Conservation (phyloP, 1,140 invertebrate species). For the Hydropsyche tenuis region DNA sequence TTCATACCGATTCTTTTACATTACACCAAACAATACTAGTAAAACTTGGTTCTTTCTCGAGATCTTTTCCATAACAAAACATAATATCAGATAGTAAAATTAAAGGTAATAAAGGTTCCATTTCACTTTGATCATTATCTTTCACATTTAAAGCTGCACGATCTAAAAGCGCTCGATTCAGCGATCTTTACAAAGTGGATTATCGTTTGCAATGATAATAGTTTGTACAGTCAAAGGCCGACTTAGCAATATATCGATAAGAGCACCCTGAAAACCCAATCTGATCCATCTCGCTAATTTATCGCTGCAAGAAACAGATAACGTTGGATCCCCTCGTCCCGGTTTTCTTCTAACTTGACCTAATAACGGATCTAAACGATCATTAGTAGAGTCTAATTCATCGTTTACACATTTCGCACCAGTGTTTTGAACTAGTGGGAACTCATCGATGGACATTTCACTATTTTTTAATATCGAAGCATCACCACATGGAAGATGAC, state of each 20-base stretch:
- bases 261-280: constrained; percentile 81
- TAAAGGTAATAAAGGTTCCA: constrained; percentile 46
- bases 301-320: constrained; percentile 92
- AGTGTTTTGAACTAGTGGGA: constrained; percentile 77
- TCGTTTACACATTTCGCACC: constrained; percentile 81
- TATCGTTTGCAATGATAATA: constrained; percentile 74
- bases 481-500: constrained; percentile 92
- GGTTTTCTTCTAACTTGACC: constrained; percentile 88
- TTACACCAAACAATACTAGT: constrained; percentile 69
- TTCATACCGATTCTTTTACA: constrained; percentile 57
- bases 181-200: constrained; percentile 69
- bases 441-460: too few species aligned
- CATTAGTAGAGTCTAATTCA: constrained; percentile 63
- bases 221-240: constrained; percentile 74
- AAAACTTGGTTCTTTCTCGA: constrained; percentile 63
- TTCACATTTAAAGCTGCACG: constrained; percentile 43
- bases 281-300: constrained; percentile 90
- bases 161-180: constrained; percentile 70
- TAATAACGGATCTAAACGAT: constrained; percentile 71
- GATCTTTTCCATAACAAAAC: constrained; percentile 60
- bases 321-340: constrained; percentile 86
- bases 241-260: constrained; percentile 73
- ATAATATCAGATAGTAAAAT: constrained; percentile 54
- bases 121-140: constrained; percentile 53
- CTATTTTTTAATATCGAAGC: constrained; percentile 81